Base-by-base conservation (phyloP, 2,888 invertebrate genomes). In the Eristalis intricaria region DNA sequence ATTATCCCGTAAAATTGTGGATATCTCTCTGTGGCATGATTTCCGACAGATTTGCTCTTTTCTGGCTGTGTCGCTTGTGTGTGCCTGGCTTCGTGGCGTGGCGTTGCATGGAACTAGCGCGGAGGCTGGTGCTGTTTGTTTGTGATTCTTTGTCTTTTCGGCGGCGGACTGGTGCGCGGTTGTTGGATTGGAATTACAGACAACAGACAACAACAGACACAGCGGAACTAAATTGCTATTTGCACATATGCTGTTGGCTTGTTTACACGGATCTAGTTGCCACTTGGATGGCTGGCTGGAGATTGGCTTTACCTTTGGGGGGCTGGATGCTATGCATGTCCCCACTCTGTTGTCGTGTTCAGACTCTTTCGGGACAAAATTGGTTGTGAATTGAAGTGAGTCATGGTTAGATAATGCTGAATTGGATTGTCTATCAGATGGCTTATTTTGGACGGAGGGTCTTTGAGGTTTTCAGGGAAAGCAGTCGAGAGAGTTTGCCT, bases 1-100 rank as follows among this genome's bases (percentile, higher is more conserved):
- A 87, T 87, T 87, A 87, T 87, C 87, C 87, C 87, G 87, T 87
- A 87, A 87, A 87, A 83, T 87, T 87, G 87, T 87, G 87, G 83
- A 87, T 87, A 87, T 87, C 79, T 83, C 86, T 87, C 83, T 83
- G 87, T 87, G 80, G 79, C 87, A 87, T 87, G 87, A 87, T 83
- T 87, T 87, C 87, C 87, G 84, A 83, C 79, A 80, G 83, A 87
- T 87, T 84, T 87, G 76, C 83, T 87, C 78, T 75, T 87, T 83
- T 87, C 71, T 83, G 86, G 50, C 7, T 75, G 71, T 61, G 80
- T 77, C 68, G 68, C 61, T 64, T 82, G 78, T 75, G 64, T 68
- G 68, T 68, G 56, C 60, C 35, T 8, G 8, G 50, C 50, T 4
- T 50, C 50, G 19, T 50, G 50, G 50, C 50, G 19, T 50, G 50